Base-by-base conservation (phyloP, 2,888 invertebrate genomes). In the Scelioninae gen. 1 region DNA sequence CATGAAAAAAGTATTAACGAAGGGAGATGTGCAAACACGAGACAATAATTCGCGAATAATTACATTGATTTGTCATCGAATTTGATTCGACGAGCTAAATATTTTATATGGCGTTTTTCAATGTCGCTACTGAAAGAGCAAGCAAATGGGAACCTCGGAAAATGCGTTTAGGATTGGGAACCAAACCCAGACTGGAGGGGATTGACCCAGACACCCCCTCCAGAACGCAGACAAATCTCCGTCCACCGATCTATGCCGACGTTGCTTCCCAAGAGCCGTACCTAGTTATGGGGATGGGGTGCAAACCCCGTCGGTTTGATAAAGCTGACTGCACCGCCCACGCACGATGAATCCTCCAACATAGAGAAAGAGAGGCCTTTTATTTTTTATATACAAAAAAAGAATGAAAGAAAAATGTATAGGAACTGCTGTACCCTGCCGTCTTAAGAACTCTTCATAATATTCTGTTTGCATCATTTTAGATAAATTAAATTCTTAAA, bases 201-300 rank as follows among this genome's bases (percentile, higher is more conserved):
- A 91, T 92, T 91, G 92, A 91, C 92, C 91, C 92, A 92, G 92
- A 92, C 92, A 92, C 92, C 91, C 92, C 92, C 91, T 92, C 92
- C 92, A 91, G 55, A 65, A 83, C 55, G 72, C 86, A 86, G 88
- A 88, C 89, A 84, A 85, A 77, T 86, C 88, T 84, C 89, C 89
- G 89, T 87, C 88, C 86, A 85, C 75, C 74, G 69, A 72, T 68
- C 63, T 71, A 66, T 71, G 74, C 82, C 82, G 81, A 83, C 86
- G 72, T 66, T 84, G 85, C 86, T 86, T 87, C 85, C 84, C 74
- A 78, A 85, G 86, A 89, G 86, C 86, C 85, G 87, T 86, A 85
- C 84, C 82, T 81, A 85, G 84, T 79, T 83, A 86, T 85, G 86
- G 85, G 82, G 51, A 79, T 82, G 83, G 88, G 88, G 88, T 87